These are phyloP conservation scores for Varanus salvator DNA, from an alignment of 2,113 vertebrate species.

Conservation along the genomic window DNA sequence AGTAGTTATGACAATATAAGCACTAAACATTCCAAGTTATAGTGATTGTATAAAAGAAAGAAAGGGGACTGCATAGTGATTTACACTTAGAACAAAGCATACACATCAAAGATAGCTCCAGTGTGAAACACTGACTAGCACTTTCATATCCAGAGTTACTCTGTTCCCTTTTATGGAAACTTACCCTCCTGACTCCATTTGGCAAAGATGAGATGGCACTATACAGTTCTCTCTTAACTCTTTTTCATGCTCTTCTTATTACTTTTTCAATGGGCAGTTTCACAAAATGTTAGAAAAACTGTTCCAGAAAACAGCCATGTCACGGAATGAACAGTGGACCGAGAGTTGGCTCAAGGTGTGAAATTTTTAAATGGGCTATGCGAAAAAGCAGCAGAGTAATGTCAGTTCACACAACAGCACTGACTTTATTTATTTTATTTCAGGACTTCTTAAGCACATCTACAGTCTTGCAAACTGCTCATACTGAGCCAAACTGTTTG, in stretches of 20 bases:
- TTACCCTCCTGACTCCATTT: neutral
- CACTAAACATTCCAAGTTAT: neutral
- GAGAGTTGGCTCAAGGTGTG: neutral
- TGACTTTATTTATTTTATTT: constrained; percentile 9
- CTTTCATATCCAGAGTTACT: too few relatives aligned
- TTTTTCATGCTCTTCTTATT: neutral
- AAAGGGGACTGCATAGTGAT: neutral
- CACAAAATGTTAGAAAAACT: constrained; percentile 28
- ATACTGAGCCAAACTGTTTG: neutral
- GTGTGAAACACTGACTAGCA: neutral
- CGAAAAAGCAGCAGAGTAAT: constrained; percentile 43
- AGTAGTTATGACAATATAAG: neutral
- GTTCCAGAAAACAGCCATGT: constrained; percentile 5
- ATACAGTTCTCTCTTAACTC: neutral
- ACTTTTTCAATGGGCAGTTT: constrained; percentile 1
- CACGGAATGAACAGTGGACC: constrained; percentile 19
- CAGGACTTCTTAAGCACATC: neutral
- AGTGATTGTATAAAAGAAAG: neutral
- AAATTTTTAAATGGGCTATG: constrained; percentile 31
- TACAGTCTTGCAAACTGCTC: constrained; percentile 19
- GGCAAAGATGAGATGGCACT: neutral
- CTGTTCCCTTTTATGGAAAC: neutral
- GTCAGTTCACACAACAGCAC: constrained; percentile 1
- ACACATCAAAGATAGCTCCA: neutral
- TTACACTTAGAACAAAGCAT: neutral